Evolutionary conservation across 35 echinoderm and acorn worm species (phyloP).

Genomic region (Eucidaris tribuloides): DNA sequence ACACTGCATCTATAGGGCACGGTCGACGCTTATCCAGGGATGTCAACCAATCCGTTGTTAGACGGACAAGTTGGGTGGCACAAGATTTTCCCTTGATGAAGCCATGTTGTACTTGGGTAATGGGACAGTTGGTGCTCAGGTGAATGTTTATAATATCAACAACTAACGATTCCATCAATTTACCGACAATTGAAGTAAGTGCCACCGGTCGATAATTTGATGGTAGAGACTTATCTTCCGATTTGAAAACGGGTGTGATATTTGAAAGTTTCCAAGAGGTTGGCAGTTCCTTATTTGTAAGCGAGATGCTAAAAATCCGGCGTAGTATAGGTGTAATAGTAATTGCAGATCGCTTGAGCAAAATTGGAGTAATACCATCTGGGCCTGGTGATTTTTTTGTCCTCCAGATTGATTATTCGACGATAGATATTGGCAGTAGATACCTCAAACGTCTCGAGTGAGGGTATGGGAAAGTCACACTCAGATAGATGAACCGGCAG

Average conservation of each 20-base stretch:
- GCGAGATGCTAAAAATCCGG: not conserved
- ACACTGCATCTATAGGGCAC: too few species aligned
- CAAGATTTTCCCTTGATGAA: conserved; percentile 10
- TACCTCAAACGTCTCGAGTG: not conserved
- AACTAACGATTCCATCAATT: conserved; percentile 26
- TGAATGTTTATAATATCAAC: too few species aligned
- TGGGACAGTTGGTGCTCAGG: not conserved
- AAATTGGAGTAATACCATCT: not conserved
- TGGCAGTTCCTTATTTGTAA: not conserved
- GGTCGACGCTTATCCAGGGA: too few species aligned
- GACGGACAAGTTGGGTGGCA: conserved; percentile 14
- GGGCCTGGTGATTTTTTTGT: conserved; percentile 3
- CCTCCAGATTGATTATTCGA: not conserved
- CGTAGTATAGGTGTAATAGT: not conserved
- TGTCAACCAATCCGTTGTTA: too few species aligned
- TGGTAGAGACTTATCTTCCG: conserved; percentile 9
- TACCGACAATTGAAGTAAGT: conserved; percentile 22
- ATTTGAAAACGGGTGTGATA: conserved; percentile 39
- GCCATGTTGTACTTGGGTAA: conserved; percentile 19
- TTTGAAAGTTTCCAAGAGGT: conserved; percentile 25
- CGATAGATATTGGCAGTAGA: not conserved
- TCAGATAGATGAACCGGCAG: not conserved
- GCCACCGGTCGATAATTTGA: conserved; percentile 44
- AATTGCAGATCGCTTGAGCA: not conserved
- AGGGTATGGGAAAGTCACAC: conserved; percentile 5